phyloP scores from a whole-genome alignment of 2,888 invertebrate genomes.

The Drepanosiphum platanoidis region DNA sequence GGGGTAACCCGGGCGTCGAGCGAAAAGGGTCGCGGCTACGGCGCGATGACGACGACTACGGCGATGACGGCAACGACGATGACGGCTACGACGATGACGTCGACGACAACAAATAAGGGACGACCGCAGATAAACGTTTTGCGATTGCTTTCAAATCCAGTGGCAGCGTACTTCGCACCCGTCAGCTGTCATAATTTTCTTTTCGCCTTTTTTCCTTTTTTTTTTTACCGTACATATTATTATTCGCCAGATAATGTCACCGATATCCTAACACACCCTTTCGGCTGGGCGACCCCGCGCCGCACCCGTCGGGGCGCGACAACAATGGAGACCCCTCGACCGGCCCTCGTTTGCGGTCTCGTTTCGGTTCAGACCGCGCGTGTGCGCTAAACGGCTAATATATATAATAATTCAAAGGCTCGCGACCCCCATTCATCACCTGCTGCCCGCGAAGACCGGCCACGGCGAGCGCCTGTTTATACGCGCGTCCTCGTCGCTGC shows the following conservation, averaged over 20 bases:
- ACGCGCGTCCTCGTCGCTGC: background rate
- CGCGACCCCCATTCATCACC: slow-evolving; percentile 19
- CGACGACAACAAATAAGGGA: slow-evolving; percentile 6
- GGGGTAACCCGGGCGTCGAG: background rate
- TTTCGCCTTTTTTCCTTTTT: slow-evolving; percentile 9
- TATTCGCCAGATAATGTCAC: slow-evolving; percentile 38
- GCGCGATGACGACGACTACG: background rate
- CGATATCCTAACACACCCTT: slow-evolving; percentile 44
- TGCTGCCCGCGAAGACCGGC: slow-evolving; percentile 5
- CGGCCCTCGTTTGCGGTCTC: slow-evolving; percentile 38
- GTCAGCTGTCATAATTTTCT: slow-evolving; percentile 51
- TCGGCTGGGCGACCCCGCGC: background rate
- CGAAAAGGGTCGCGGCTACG: background rate
- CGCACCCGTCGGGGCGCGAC: background rate
- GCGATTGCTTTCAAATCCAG: slow-evolving; percentile 33
- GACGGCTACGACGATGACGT: background rate
- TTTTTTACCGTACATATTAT: background rate
- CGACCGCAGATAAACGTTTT: slow-evolving; percentile 51
- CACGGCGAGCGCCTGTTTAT: too few species aligned
- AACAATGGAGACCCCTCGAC: background rate
- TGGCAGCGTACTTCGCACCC: background rate
- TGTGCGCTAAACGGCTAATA: slow-evolving; percentile 24
- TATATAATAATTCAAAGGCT: slow-evolving; percentile 15
- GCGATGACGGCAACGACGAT: background rate
- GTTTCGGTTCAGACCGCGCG: slow-evolving; percentile 24